Conservation (phyloP, 2,888 invertebrate species). For the Campoplex nolae region DNA sequence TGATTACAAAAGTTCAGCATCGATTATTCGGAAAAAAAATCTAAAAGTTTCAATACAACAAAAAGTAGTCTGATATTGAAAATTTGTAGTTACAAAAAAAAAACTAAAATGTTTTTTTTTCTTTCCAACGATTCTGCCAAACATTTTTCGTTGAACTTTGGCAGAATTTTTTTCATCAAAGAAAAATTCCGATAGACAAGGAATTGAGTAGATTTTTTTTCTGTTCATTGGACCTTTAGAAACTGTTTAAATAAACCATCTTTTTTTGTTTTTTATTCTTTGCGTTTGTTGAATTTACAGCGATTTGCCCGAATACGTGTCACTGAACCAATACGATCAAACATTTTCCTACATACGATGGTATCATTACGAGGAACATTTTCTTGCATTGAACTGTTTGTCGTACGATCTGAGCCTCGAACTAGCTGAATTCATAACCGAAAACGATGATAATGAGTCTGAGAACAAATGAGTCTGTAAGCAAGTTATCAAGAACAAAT, state of each 20-base stretch:
- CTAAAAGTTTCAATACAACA: neutral
- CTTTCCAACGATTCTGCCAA: too few species aligned
- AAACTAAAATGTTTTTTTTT: neutral
- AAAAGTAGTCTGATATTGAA: neutral
- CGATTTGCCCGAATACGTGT: constrained; percentile 73
- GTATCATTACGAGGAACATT: constrained; percentile 76
- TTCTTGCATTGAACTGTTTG: constrained; percentile 70
- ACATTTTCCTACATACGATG: constrained; percentile 78
- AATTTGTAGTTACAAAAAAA: too few species aligned
- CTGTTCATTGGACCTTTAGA: neutral
- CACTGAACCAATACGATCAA: constrained; percentile 76
- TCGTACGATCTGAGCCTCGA: constrained; percentile 70
- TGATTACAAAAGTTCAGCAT: neutral
- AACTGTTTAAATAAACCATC: neutral
- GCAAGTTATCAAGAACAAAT: constrained; percentile 42
- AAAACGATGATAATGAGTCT: constrained; percentile 26
- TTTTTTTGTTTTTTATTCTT: constrained; percentile 14
- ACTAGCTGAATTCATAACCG: constrained; percentile 71
- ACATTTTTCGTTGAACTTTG: neutral
- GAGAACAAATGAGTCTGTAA: constrained; percentile 34
- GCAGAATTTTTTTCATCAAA: neutral
- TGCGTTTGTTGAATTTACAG: constrained; percentile 62
- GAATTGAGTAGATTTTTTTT: neutral
- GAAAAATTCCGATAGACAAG: neutral
- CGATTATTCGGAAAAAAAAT: constrained; percentile 4